Base-by-base conservation (phyloP, 2,888 invertebrate genomes). In the Phasia obesa region DNA sequence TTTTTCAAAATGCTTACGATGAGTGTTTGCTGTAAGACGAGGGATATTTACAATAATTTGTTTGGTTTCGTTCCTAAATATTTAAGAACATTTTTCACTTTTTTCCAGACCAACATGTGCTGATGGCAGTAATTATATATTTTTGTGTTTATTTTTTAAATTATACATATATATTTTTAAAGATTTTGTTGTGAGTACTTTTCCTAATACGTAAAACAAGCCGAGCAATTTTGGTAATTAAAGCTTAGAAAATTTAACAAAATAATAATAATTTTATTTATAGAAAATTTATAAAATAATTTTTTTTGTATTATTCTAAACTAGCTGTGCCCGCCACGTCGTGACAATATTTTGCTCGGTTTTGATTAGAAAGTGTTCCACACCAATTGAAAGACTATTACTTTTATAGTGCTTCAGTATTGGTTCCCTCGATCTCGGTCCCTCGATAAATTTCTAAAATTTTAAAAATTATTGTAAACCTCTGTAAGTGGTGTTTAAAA, bases 121-220 rank as follows among this genome's bases (percentile, higher is more conserved):
- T 76, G 70, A 60, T 64, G 70, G 70, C 67, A 67, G 73, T 76
- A 76, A 76, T 81, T 81, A 71, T 71, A 79, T 73, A 81, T 60
- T 71, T 71, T 53, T 71, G 38, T 21, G 25, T 65, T 70, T 51
- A 25, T 53, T 57, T 38, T 17, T 27, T 59, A 69, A 59, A 21
- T 67, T 60, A 31, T 71, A 38, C 17, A 35, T 60, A 31, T 71
- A 38, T 23, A 35, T 38, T 38, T 64, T 62, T 55, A 53, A 64
- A 17, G n/a, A 7, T 17, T 47, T 47, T 25, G 31, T 55, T 42
- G 38, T 38, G 11, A 13, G 1, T 60, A n/a, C 13, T 19, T 23
- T 9, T 3, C 1, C 11, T 13, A 0, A 1, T 19, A 35, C 4
- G 19, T 38, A 38, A 75, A 71, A 74, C 35, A 35, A 64, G 73